Evolutionary conservation across 2,113 vertebrate species (phyloP).

Genomic region (Nerophis ophidion): DNA sequence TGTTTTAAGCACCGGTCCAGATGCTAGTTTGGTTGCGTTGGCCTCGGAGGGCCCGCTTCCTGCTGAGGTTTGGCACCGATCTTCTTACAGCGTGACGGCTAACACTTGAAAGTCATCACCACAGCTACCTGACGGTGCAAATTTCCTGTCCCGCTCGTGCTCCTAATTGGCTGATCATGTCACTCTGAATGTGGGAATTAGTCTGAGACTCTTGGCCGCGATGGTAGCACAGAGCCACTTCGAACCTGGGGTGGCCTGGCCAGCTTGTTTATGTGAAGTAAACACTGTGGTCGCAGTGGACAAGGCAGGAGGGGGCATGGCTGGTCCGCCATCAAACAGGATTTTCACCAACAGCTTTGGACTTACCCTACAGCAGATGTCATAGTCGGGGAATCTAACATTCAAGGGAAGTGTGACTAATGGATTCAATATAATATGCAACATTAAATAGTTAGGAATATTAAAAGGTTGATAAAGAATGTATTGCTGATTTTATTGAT

Average conservation of each 20-base stretch:
- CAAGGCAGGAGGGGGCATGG: conserved; percentile 38
- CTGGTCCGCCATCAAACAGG: conserved; percentile 42
- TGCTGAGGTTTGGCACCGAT: conserved; percentile 58
- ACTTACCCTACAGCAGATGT: conserved; percentile 19
- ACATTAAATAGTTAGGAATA: background rate
- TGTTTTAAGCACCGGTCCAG: conserved; percentile 42
- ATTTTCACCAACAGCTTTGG: conserved; percentile 41
- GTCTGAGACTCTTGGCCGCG: conserved; percentile 24
- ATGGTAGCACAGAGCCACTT: conserved; percentile 41
- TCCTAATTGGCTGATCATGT: conserved; percentile 66
- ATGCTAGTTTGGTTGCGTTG: conserved; percentile 46
- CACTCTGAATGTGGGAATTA: conserved; percentile 57
- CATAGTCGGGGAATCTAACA: conserved; percentile 14
- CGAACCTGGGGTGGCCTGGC: conserved; percentile 48
- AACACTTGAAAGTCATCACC: conserved; percentile 37
- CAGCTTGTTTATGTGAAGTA: conserved; percentile 64
- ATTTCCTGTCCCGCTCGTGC: conserved; percentile 54
- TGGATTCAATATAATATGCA: background rate
- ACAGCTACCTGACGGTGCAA: conserved; percentile 50
- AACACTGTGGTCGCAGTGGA: conserved; percentile 71
- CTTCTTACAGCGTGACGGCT: conserved; percentile 38
- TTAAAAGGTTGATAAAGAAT: background rate
- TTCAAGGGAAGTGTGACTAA: conserved; percentile 15
- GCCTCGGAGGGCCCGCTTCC: conserved; percentile 49
- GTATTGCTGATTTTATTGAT: conserved; percentile 13